Evolutionary conservation across 2,888 invertebrate species (phyloP), one percentile per base, ranked within the genome.

Genomic region (Cyaniris semiargus): DNA sequence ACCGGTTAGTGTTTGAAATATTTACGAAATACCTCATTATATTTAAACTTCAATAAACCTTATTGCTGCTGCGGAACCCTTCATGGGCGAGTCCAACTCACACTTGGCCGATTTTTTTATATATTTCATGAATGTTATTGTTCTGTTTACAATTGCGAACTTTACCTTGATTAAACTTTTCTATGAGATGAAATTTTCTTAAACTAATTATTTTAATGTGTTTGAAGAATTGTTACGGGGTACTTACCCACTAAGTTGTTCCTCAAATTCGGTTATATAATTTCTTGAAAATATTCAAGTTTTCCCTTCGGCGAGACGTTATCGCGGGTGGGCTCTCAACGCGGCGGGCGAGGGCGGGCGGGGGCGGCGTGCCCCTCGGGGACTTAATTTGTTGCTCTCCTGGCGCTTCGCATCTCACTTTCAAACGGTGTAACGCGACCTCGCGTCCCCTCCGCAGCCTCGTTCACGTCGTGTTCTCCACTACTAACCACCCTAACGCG

Each of bases 311-410:
- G 88, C 89, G 88, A 88, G 90, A 90, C 91, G 90, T 91, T 92
- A 91, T 91, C 91, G 89, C 88, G 85, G 88, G 88, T 85, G 88
- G 86, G 85, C 89, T 90, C 89, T 92, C 91, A 90, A 85, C 90
- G 88, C 88, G 85, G 79, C 78, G 80, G 81, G 80, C 81, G 79
- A 83, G 82, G 81, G 66, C 27, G 48, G 81, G 85, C 85, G 90
- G 86, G 89, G 89, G 88, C 86, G 86, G 85, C 83, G 81, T 87
- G 87, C 89, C 91, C 91, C 89, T 89, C 90, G 87, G 93, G 91
- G 91, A 90, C 92, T 92, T 94, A 94, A 94, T 94, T 94, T 94
- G 93, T 94, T 93, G 93, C 93, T 93, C 93, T 93, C 93, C 90
- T 91, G 93, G 91, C 93, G 92, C 93, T 92, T 90, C 90, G 91